These are phyloP conservation scores for Rhea americana DNA, from an alignment of 2,113 vertebrate species.

Conservation along the genomic window DNA sequence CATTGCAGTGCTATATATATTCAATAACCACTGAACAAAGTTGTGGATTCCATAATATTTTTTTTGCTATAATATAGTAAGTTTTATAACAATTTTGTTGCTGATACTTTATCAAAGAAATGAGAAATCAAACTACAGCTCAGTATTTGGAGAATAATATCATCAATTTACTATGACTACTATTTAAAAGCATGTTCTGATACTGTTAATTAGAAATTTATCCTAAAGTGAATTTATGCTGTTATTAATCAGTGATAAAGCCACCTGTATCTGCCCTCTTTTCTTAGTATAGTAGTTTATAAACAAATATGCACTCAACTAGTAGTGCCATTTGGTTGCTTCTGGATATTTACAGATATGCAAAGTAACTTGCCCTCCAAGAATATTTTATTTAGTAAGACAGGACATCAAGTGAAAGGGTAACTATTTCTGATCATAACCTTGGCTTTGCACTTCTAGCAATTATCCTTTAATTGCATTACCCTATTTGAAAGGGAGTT, in stretches of 20 bases:
- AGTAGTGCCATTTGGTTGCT: conserved; percentile 24
- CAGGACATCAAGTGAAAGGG: conserved; percentile 73
- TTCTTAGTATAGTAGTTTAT: not conserved
- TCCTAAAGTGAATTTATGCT: conserved; percentile 62
- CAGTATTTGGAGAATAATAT: conserved; percentile 57
- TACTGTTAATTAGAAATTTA: conserved; percentile 68
- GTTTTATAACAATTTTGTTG: not conserved
- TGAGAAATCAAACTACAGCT: conserved; percentile 62
- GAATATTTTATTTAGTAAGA: conserved; percentile 74
- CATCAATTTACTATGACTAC: conserved; percentile 46
- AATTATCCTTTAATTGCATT: conserved; percentile 86
- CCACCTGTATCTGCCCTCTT: conserved; percentile 1
- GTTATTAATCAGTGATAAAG: conserved; percentile 54
- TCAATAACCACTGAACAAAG: conserved; percentile 19
- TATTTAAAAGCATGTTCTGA: conserved; percentile 62
- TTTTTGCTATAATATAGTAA: not conserved
- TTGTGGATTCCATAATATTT: not conserved
- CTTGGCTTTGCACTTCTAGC: conserved; percentile 79
- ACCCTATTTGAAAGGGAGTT: conserved; percentile 78
- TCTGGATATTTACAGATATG: conserved; percentile 34
- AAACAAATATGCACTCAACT: not conserved
- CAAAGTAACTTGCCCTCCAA: conserved; percentile 62
- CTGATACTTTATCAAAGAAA: conserved; percentile 58
- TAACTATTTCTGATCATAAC: conserved; percentile 80
- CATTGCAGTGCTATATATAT: conserved; percentile 23